Evolutionary conservation across 1,140 invertebrate species (phyloP), one percentile per base, ranked within the genome.

Genomic region (Pseudomyrmex cubaensis): DNA sequence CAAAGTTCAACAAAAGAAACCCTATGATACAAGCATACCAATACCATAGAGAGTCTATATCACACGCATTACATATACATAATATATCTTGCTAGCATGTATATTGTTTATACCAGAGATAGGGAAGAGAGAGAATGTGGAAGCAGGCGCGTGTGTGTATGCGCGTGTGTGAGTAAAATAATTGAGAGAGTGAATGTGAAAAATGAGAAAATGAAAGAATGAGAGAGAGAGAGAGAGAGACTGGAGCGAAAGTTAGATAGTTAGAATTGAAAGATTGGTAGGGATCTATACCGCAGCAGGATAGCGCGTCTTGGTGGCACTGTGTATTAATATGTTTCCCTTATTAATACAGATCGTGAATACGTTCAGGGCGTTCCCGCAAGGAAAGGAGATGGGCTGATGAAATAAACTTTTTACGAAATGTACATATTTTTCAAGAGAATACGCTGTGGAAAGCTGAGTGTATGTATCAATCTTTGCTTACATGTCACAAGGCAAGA

Each of bases 41-140:
- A 92, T 93, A 93, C 90, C 90, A 94, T 94, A 94, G 91, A 94
- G 89, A 94, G 89, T 94, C 92, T 94, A 94, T 94, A 93, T 93
- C 92, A 92, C 90, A 91, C 66, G 61, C 72, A 66, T 35, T 62
- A 86, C 91, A 93, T 84, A 92, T 93, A 94, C 93, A 94, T 94
- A 94, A 93, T 94, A 94, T 94, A 94, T 94, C 94, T 94, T 94
- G 90, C 92, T 94, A 93, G 91, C 90, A 93, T 94, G 92, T 93
- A 93, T 89, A 92, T 92, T 94, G 91, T 94, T 94, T 94, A 92
- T 93, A 93, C 89, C 80, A 89, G 82, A 80, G 25, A 70, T 84
- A 75, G 5, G n/a, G 12, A 62, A 35, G 48, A 48, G 13, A 82
- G 56, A 73, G 69, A 1, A 8, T 50, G 85, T 54, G 57, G 59